Evolutionary conservation across 2,888 invertebrate genomes (phyloP), one percentile per base, ranked within the genome.

Genomic region (Halocaridina rubra): DNA sequence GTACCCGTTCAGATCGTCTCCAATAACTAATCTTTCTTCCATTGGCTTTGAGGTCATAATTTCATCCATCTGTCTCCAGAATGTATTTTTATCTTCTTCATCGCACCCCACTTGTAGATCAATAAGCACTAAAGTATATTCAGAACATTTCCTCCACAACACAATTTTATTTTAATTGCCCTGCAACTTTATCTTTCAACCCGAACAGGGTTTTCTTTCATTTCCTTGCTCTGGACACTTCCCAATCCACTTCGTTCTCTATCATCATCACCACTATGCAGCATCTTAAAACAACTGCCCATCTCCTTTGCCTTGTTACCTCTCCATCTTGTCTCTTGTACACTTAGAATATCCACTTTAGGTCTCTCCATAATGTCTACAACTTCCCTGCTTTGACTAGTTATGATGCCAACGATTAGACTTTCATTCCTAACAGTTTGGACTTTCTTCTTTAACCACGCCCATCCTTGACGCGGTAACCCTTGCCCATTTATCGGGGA

Each of bases 61-160:
- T 71, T 71, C 3, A 1, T 71, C 71, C 71, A 71, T 71, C 30
- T 71, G 29, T 71, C 71, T 13, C 71, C 71, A 71, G n/a, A 71
- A 71, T 0, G 30, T 71, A 27, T 71, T 32, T 71, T 71, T 71
- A n/a, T 71, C 71, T 71, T 27, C 71, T 10, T 71, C 1, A 71
- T 71, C 71, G 71, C 3, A 71, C 24, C 71, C 71, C 1, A 71
- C 71, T 71, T 71, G 71, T 27, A 19, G 71, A 32, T 27, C 71
- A n/a, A 71, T 71, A 2, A 29, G 71, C 71, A 2, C 71, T 71
- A n/a, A 32, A 71, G 24, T 32, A 71, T 1, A 32, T 71, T 71
- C 30, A 71, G 10, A n/a, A 32, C 3, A 29, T 71, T 32, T 32
- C 22, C n/a, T 19, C 71, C 71, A 71, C 30, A 71, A 10, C 24